Evolutionary conservation across 2,888 invertebrate species (phyloP).

Genomic region (Himalopsyche tibetana): DNA sequence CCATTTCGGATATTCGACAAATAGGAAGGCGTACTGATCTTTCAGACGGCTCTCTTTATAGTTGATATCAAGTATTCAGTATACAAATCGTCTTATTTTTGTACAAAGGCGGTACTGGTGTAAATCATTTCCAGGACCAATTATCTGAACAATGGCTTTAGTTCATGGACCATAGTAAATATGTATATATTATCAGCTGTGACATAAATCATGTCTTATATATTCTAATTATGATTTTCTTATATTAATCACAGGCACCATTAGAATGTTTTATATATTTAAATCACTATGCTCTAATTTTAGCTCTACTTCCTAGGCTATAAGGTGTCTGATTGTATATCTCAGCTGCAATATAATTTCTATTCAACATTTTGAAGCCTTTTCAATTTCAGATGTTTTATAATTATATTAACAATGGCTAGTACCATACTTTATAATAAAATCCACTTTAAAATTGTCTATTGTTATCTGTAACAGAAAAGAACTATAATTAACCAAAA

Average conservation of each 20-base stretch:
- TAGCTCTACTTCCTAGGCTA: slow-evolving; percentile 33
- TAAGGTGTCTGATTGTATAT: slow-evolving; percentile 18
- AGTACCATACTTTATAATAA: no score
- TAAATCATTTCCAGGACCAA: neutral
- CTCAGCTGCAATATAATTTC: neutral
- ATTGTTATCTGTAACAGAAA: no score
- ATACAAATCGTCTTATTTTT: neutral
- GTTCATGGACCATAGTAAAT: neutral
- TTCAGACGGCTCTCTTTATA: neutral
- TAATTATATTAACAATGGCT: no score
- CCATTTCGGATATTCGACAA: slow-evolving; percentile 4
- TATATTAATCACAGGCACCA: neutral
- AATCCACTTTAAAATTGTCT: no score
- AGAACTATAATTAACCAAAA: no score
- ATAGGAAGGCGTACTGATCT: neutral
- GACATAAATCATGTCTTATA: neutral
- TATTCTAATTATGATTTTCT: neutral
- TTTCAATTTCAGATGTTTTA: neutral
- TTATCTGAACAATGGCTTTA: neutral
- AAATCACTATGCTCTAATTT: slow-evolving; percentile 1
- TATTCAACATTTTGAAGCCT: slow-evolving; percentile 28
- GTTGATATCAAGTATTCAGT: neutral
- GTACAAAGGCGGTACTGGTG: neutral
- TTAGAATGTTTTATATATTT: neutral
- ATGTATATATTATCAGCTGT: neutral